These are phyloP conservation scores for Malacoctenus gilli DNA, from an alignment of 2,797 vertebrate genomes.

Conservation along the genomic window DNA sequence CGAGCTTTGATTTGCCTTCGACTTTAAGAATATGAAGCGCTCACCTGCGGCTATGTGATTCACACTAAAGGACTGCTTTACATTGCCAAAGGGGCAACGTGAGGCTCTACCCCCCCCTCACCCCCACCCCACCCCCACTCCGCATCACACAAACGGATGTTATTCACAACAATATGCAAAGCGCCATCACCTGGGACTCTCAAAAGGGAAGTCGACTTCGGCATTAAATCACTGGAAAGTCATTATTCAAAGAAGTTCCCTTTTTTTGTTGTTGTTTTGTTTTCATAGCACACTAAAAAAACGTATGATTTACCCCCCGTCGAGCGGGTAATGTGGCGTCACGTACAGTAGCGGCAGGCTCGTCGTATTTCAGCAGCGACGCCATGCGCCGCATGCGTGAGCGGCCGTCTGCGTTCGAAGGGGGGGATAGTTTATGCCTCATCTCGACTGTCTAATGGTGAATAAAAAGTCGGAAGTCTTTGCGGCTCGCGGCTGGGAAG, in stretches of 20 bases:
- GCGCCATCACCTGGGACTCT: constrained; percentile 79
- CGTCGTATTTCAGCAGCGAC: constrained; percentile 54
- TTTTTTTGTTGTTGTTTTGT: constrained; percentile 70
- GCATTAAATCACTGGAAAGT: constrained; percentile 78
- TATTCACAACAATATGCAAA: constrained; percentile 84
- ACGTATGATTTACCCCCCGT: constrained; percentile 65
- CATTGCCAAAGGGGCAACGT: constrained; percentile 79
- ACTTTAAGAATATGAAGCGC: constrained; percentile 76
- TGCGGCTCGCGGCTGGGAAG: constrained; percentile 42
- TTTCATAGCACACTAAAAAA: constrained; percentile 68
- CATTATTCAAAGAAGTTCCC: constrained; percentile 78
- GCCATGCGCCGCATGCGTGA: constrained; percentile 51
- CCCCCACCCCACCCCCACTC: too few relatives aligned
- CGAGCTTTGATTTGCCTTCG: constrained; percentile 69
- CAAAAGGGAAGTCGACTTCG: constrained; percentile 69
- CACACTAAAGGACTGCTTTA: constrained; percentile 82
- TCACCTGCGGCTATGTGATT: constrained; percentile 80
- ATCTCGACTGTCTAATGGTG: constrained; percentile 36
- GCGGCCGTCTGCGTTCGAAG: constrained; percentile 17
- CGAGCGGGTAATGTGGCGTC: constrained; percentile 57
- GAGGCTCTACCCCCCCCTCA: constrained; percentile 66
- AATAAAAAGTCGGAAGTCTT: constrained; percentile 52
- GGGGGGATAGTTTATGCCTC: constrained; percentile 41
- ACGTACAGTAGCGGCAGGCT: constrained; percentile 53
- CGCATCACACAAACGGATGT: constrained; percentile 76